A percentile compares a stretch with the other conserved stretches of the same genome.
Evolutionary conservation across 2,113 vertebrate genomes (phyloP).

Genomic region (Hassar affinis): DNA sequence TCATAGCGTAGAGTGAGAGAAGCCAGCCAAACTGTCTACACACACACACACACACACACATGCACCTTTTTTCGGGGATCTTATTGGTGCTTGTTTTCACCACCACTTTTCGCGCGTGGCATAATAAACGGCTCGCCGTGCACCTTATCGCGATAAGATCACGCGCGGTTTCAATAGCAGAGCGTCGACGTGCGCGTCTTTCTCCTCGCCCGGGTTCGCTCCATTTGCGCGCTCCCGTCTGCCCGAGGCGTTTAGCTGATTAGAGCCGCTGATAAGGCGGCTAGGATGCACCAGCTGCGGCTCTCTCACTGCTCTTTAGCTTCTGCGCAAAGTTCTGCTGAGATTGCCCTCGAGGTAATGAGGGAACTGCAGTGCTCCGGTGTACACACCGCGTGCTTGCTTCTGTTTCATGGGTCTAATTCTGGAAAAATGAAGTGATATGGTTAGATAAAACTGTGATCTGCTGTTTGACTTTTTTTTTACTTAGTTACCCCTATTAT

Average conservation of each 20-base stretch:
- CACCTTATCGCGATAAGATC: conserved; percentile 44
- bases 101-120: conserved; percentile 29
- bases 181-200: conserved; percentile 50
- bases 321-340: conserved; percentile 39
- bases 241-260: conserved; percentile 61
- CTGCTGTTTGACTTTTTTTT: background rate
- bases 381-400: background rate
- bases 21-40: background rate
- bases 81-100: conserved; percentile 41
- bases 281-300: conserved; percentile 14
- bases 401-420: background rate
- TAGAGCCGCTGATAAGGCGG: conserved; percentile 58
- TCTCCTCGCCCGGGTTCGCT: conserved; percentile 51
- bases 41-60: conserved; percentile 10
- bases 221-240: conserved; percentile 64
- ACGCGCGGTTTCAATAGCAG: conserved; percentile 42
- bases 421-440: background rate
- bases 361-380: background rate
- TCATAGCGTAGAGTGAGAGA: background rate
- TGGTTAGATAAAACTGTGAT: background rate
- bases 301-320: background rate
- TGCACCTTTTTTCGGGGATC: conserved; percentile 35
- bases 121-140: conserved; percentile 50
- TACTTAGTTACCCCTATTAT: background rate
- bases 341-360: conserved; percentile 20